Base-by-base conservation (phyloP, 1,140 invertebrate species). In the Lysiphlebus fabarum region DNA sequence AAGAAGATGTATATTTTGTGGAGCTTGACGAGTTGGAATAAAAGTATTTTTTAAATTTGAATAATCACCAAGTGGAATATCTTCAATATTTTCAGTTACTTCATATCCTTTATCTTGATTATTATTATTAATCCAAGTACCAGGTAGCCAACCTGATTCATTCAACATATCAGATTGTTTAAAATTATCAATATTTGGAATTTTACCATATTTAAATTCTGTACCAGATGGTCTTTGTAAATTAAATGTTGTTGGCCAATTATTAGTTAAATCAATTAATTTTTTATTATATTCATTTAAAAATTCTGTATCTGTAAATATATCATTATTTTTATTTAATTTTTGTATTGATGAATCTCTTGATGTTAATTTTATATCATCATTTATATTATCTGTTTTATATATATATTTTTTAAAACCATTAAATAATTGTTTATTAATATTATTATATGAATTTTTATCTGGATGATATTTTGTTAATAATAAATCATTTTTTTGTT, bases 271-370 rank as follows among this genome's bases (percentile, higher is more conserved):
- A n/a, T 60, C 53, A 0, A 37, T n/a, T 10, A 60, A 11, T 37
- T 60, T 50, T 48, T 60, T 54, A 11, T 55, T 36, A 34, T 55
- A 60, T 12, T 60, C 42, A 55, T 48, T 37, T 33, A 50, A 33
- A 37, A 40, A 34, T 9, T 55, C 12, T 10, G 41, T 54, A 45
- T 55, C 58, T 4, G 12, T 17, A 38, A 50, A 12, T 12, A 8
- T 14, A 10, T 47, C 40, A 10, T 60, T 55, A 33, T 9, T 45
- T 5, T 6, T n/a, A 34, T 33, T 8, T 4, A 12, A 10, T 51
- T 10, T 9, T 11, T n/a, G 11, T 0, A 10, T n/a, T 12, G 49
- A 6, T n/a, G 38, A 51, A 38, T 51, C 12, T n/a, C 2, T 38
- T 51, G n/a, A 14, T 51, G n/a, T 12, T 36, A 12, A n/a, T 40